These are phyloP conservation scores for Microctonus hyperodae DNA, from an alignment of 2,888 invertebrate species.

Conservation along the genomic window DNA sequence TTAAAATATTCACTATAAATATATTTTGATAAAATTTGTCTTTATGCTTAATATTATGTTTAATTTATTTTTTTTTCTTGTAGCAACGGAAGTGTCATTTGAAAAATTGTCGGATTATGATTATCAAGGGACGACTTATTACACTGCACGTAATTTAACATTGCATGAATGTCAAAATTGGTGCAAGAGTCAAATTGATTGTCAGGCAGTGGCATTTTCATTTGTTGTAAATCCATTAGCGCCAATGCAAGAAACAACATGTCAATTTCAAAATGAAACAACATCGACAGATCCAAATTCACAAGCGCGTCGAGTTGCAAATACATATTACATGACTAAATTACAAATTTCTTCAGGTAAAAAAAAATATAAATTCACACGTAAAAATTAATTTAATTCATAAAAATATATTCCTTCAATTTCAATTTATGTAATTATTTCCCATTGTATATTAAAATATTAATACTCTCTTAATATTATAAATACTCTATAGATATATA, in stretches of 20 bases:
- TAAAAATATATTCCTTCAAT: too few relatives aligned
- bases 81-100: conserved; percentile 83
- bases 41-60: neutral
- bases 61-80: neutral
- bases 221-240: conserved; percentile 92
- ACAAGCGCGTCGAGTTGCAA: conserved; percentile 81
- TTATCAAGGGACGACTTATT: conserved; percentile 89
- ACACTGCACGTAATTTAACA: conserved; percentile 89
- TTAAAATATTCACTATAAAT: conserved; percentile 2
- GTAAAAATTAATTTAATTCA: too few relatives aligned
- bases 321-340: conserved; percentile 96
- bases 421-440: too few relatives aligned
- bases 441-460: too few relatives aligned
- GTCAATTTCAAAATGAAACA: conserved; percentile 91
- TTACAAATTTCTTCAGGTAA: conserved; percentile 81
- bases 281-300: conserved; percentile 89
- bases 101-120: conserved; percentile 93
- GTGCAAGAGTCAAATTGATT: conserved; percentile 92
- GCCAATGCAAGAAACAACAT: conserved; percentile 89
- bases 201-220: conserved; percentile 92
- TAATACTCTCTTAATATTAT: too few relatives aligned
- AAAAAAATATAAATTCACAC: conserved; percentile 10
- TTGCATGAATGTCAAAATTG: conserved; percentile 94
- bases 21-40: neutral
- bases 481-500: too few relatives aligned